These are phyloP conservation scores for Acronicta psi DNA, from an alignment of 2,888 invertebrate species.

Conservation along the genomic window DNA sequence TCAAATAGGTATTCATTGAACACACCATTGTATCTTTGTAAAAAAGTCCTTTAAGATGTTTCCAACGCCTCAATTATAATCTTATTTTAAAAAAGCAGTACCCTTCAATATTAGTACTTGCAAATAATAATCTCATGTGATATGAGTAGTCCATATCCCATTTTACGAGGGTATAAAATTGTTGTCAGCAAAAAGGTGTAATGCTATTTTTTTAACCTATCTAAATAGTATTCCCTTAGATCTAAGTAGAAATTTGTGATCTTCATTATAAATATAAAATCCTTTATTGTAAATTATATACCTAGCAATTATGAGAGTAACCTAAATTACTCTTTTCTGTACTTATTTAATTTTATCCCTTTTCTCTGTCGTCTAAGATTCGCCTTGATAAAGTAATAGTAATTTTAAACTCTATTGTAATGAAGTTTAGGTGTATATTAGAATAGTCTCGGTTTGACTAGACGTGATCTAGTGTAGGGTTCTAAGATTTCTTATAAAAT, in stretches of 20 bases:
- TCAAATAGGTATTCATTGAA: too few relatives aligned
- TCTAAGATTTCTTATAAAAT: constrained; percentile 55
- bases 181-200: constrained; percentile 6
- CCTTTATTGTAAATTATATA: constrained; percentile 54
- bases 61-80: constrained; percentile 8
- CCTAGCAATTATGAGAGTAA: constrained; percentile 40
- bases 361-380: constrained; percentile 57
- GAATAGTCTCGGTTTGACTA: constrained; percentile 62
- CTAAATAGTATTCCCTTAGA: constrained; percentile 54
- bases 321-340: constrained; percentile 48
- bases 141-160: too few relatives aligned
- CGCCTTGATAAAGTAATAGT: constrained; percentile 61
- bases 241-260: constrained; percentile 61
- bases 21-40: too few relatives aligned
- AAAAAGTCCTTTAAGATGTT: too few relatives aligned
- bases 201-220: constrained; percentile 42
- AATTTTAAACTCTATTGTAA: constrained; percentile 55
- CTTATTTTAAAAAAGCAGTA: too few relatives aligned
- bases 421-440: constrained; percentile 58
- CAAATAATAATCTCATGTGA: too few relatives aligned
- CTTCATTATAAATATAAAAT: constrained; percentile 55
- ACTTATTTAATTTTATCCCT: constrained; percentile 50
- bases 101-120: too few relatives aligned
- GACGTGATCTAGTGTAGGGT: constrained; percentile 56
- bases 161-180: too few relatives aligned